A percentile compares a stretch with the other conserved stretches of the same genome.
These are phyloP conservation scores for Chloroceryle amazona DNA, from an alignment of 2,797 vertebrate genomes.

Conservation along the genomic window DNA sequence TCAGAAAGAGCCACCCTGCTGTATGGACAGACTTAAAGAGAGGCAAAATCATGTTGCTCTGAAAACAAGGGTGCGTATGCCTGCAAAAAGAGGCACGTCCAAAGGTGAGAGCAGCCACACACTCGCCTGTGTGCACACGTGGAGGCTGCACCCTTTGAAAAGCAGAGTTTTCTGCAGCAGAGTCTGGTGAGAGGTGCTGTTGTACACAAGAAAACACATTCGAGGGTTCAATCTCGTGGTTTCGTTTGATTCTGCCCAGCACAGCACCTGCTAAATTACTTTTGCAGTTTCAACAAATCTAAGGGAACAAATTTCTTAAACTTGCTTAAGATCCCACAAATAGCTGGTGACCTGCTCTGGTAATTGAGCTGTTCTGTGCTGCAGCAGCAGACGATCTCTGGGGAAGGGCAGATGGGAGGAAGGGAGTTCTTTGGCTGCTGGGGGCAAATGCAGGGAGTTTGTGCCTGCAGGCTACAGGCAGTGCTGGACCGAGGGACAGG, in stretches of 20 bases:
- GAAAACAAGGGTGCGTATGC: fast-evolving
- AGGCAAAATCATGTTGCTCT: neutral
- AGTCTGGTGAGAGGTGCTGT: fast-evolving
- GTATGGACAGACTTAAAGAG: neutral
- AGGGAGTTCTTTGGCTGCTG: fast-evolving
- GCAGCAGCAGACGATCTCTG: neutral
- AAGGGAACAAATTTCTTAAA: neutral
- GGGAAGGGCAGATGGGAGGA: neutral
- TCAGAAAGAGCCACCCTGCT: neutral
- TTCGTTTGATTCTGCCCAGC: neutral
- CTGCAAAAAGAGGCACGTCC: fast-evolving
- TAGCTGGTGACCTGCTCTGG: neutral
- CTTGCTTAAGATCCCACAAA: neutral
- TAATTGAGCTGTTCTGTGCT: neutral
- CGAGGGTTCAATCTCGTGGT: neutral
- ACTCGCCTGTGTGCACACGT: fast-evolving
- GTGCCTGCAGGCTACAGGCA: neutral
- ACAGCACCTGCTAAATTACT: neutral
- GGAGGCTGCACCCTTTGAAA: neutral
- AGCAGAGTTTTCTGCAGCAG: neutral
- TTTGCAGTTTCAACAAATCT: neutral
- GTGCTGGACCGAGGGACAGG: neutral
- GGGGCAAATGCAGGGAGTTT: neutral
- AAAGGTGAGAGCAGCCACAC: neutral
- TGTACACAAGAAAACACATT: fast-evolving